Evolutionary conservation across 2,113 vertebrate species (phyloP), one percentile per base, ranked within the genome.

Genomic region (Irena cyanogastra): DNA sequence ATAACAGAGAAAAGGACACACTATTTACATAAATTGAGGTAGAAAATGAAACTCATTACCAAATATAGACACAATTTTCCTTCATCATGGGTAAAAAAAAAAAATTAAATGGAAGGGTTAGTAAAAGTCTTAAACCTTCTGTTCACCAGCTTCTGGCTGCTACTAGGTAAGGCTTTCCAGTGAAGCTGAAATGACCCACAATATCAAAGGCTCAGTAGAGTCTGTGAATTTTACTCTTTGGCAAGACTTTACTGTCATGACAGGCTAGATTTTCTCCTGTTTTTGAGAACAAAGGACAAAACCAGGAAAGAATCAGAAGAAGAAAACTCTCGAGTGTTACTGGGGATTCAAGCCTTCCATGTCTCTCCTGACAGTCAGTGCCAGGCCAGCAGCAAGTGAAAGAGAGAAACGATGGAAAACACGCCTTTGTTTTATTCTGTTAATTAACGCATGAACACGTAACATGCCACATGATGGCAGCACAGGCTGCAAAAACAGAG

Each of bases 401-500:
- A 70, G 18, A 12, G 24, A 24, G 6, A 59, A 87, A 56, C 4
- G 1, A 10, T 30, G n/a, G 37, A 45, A 57, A 69, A 3, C 6
- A 6, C 0, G 2, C 1, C 5, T 27, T 23, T 27, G 8, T 23
- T 64, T 57, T 54, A 49, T 30, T 6, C 3, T n/a, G 27, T 54
- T 47, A 1, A 7, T 78, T 83, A 17, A 2, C 24, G n/a, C 15
- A 2, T 35, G n/a, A 57, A 17, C 27, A 52, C 1, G 8, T 53
- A 60, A 50, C 3, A 0, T 8, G 61, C 97, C 98, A 97, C 97
- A 91, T 8, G 98, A 95, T 98, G 98, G 98, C 98, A 98, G 97
- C 95, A 97, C 57, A 97, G 91, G 75, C 94, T 31, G 75, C 42
- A 83, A 92, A 96, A 97, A 44, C 91, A 77, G 89, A 82, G 23